Evolutionary conservation across 2,888 invertebrate genomes (phyloP).

Genomic region (Platycheirus albimanus): DNA sequence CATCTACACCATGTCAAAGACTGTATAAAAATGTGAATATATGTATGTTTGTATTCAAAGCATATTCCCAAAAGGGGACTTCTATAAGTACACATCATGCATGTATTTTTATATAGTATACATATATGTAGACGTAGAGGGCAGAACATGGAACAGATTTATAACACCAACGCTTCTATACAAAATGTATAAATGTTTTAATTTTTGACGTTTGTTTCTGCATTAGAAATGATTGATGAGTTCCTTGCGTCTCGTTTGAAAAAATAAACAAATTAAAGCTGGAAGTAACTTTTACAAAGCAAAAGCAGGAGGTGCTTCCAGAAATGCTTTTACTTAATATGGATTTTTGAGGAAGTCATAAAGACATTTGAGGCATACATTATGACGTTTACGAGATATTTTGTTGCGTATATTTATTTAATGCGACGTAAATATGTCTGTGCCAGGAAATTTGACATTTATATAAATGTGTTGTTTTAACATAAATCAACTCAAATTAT

Average conservation of each 20-base stretch:
- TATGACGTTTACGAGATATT: constrained; percentile 28
- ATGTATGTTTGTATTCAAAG: not conserved
- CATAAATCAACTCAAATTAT: constrained; percentile 24
- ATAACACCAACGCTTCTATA: not conserved
- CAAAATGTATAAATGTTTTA: constrained; percentile 19
- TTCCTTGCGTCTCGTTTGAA: constrained; percentile 23
- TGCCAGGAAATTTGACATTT: not conserved
- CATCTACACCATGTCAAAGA: too few species aligned
- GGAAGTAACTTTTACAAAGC: not conserved
- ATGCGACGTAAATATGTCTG: constrained; percentile 1
- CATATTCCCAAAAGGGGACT: constrained; percentile 7
- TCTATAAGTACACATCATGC: not conserved
- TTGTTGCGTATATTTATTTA: not conserved
- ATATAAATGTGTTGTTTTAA: constrained; percentile 14
- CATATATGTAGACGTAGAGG: not conserved
- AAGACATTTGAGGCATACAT: constrained; percentile 20
- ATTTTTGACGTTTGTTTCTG: constrained; percentile 42
- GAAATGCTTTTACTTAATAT: constrained; percentile 17
- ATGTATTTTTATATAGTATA: too few species aligned
- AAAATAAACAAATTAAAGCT: constrained; percentile 21
- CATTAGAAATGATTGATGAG: constrained; percentile 59
- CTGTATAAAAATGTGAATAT: not conserved
- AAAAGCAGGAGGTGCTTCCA: not conserved
- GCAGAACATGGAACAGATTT: constrained; percentile 15
- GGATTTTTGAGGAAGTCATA: constrained; percentile 20